phyloP scores from a whole-genome alignment of 1,140 invertebrate species.

The Idris sp. region DNA sequence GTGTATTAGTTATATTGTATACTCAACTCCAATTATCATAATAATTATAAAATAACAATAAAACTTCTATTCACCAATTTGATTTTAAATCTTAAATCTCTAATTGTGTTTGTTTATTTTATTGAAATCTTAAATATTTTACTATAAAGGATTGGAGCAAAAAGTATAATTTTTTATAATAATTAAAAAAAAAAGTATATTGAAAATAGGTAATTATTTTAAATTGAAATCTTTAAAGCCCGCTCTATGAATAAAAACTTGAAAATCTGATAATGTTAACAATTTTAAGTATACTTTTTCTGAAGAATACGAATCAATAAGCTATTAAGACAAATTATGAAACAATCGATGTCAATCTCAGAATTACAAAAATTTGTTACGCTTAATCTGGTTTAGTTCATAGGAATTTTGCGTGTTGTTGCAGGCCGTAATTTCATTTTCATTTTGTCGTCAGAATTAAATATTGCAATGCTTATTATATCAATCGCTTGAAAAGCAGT shows the following conservation, averaged over 20 bases:
- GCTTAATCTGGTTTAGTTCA: constrained; percentile 36
- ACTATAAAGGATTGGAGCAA: too few species aligned
- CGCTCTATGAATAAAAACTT: too few species aligned
- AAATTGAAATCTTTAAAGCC: too few species aligned
- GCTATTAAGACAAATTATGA: constrained; percentile 51
- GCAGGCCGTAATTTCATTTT: constrained; percentile 39
- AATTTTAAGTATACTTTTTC: constrained; percentile 17
- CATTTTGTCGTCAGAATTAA: constrained; percentile 45
- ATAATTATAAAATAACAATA: too few species aligned
- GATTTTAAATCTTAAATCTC: too few species aligned
- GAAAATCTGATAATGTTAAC: constrained; percentile 33
- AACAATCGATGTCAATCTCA: constrained; percentile 30
- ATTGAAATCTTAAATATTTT: too few species aligned
- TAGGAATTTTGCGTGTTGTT: constrained; percentile 39
- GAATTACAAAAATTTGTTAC: constrained; percentile 31
- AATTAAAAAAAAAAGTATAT: too few species aligned
- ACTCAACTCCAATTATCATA: too few species aligned
- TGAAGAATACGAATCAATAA: constrained; percentile 52
- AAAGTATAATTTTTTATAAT: too few species aligned
- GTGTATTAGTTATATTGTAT: constrained; percentile 10
- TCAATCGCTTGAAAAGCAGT: constrained; percentile 34
- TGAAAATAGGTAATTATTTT: too few species aligned
- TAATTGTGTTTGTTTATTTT: too few species aligned
- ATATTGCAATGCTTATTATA: constrained; percentile 45
- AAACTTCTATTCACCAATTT: too few species aligned